Percentiles rank a stretch among this genome's conserved stretches.
phyloP scores from a whole-genome alignment of 1,140 invertebrate species.

The Hesperophylax magnus region DNA sequence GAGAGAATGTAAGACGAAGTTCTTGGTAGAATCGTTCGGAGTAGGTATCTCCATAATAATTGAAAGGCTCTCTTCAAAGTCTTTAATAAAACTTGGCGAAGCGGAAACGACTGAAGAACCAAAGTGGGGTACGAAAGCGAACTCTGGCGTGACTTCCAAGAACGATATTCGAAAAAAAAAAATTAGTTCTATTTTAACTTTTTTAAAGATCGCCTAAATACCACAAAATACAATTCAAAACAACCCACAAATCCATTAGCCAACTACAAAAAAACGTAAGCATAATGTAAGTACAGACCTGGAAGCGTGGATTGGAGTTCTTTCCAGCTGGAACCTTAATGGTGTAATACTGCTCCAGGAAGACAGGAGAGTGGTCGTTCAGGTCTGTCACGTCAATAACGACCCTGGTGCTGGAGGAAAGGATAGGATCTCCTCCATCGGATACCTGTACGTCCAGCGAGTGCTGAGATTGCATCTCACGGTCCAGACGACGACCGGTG shows the following conservation, averaged over 20 bases:
- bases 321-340: constrained; percentile 80
- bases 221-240: too few relatives aligned
- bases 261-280: not conserved
- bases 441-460: constrained; percentile 88
- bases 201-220: too few relatives aligned
- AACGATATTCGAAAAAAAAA: too few relatives aligned
- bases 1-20: too few relatives aligned
- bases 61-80: too few relatives aligned
- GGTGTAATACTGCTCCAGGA: constrained; percentile 86
- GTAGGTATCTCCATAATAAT: too few relatives aligned
- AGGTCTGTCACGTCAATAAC: constrained; percentile 86
- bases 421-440: constrained; percentile 82
- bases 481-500: constrained; percentile 86
- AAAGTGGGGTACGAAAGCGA: too few relatives aligned
- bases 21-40: too few relatives aligned
- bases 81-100: too few relatives aligned
- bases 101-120: too few relatives aligned
- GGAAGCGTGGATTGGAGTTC: constrained; percentile 74
- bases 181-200: too few relatives aligned
- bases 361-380: constrained; percentile 88
- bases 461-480: constrained; percentile 87
- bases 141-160: too few relatives aligned
- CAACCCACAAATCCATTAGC: not conserved
- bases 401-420: constrained; percentile 88
- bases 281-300: constrained; percentile 68